These are phyloP conservation scores for Phortica magna DNA, from an alignment of 2,888 invertebrate species.

Conservation along the genomic window DNA sequence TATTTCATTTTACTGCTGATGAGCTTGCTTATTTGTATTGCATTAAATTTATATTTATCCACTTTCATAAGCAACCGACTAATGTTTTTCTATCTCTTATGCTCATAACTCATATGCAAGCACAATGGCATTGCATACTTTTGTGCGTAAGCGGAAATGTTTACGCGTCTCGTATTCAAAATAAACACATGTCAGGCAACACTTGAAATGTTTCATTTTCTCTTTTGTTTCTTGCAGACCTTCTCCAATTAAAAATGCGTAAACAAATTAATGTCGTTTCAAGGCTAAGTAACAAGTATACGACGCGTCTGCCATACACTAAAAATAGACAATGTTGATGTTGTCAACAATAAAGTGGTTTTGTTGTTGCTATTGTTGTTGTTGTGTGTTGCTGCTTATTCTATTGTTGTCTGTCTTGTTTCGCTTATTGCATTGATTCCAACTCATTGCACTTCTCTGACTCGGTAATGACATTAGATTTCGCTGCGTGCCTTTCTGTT, in stretches of 20 bases:
- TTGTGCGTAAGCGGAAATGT: neutral
- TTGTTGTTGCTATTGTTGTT: neutral
- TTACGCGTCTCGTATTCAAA: too few species aligned
- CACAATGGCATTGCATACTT: neutral
- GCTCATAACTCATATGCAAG: neutral
- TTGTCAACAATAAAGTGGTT: neutral
- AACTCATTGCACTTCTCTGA: slow-evolving; percentile 21
- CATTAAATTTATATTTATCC: neutral
- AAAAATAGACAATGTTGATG: slow-evolving; percentile 51
- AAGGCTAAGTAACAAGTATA: neutral
- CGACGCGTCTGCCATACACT: slow-evolving; percentile 47
- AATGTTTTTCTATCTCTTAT: neutral
- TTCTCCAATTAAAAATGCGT: neutral
- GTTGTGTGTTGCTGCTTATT: too few species aligned
- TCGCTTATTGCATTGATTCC: slow-evolving; percentile 19
- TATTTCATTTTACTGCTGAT: neutral
- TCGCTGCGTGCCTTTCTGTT: neutral
- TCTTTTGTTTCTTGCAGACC: neutral
- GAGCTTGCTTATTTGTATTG: neutral
- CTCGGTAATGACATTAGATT: slow-evolving; percentile 7
- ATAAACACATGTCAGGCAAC: neutral
- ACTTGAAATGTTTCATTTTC: neutral
- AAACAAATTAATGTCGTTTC: neutral
- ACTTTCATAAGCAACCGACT: neutral
- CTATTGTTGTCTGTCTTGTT: neutral